Conservation (phyloP, 1,140 invertebrate genomes). For the Caerostris darwini region DNA sequence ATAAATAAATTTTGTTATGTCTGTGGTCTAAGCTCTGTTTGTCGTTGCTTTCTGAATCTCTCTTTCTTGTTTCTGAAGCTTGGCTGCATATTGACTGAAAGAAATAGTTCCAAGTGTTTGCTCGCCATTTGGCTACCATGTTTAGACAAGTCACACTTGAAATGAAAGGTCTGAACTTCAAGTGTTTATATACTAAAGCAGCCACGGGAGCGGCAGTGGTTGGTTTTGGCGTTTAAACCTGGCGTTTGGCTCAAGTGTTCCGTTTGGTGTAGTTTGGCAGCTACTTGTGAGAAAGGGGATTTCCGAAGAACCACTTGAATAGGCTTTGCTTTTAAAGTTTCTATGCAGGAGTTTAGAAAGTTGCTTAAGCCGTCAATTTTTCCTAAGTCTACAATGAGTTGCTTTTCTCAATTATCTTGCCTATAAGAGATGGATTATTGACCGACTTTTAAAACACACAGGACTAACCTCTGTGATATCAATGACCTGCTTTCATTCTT, state of each 20-base stretch:
- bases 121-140: conserved; percentile 44
- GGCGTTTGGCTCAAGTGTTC: conserved; percentile 13
- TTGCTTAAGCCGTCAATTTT: conserved; percentile 20
- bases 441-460: no score
- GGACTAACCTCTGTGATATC: no score
- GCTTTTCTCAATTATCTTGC: neutral
- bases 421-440: neutral
- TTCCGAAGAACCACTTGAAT: conserved; percentile 7
- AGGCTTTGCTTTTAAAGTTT: neutral
- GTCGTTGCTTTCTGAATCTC: no score
- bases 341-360: conserved; percentile 26
- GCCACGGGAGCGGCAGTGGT: neutral
- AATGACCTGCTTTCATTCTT: no score
- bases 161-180: conserved; percentile 15
- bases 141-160: conserved; percentile 18
- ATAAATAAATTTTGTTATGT: no score
- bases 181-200: conserved; percentile 41
- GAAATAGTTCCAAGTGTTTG: neutral
- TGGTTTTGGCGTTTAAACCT: conserved; percentile 1
- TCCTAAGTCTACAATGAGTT: neutral
- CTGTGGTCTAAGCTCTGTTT: no score
- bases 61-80: no score
- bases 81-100: no score
- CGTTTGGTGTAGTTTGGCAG: neutral
- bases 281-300: neutral